phyloP scores from a whole-genome alignment of 2,797 vertebrate genomes.

The Cephalopachus bancanus region DNA sequence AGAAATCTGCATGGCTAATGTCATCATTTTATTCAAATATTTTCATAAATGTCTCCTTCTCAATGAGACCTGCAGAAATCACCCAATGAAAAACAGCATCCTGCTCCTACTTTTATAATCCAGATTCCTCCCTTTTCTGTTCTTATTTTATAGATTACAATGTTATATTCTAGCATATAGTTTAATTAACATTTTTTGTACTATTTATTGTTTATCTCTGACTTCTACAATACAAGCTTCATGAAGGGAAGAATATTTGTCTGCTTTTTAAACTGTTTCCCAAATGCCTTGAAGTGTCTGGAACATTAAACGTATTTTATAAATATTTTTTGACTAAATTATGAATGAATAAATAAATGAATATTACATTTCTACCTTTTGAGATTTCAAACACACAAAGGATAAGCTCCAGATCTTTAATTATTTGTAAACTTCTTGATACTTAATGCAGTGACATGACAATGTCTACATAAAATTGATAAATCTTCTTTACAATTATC shows the following conservation, averaged over 20 bases:
- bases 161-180: background rate
- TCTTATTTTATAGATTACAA: background rate
- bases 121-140: background rate
- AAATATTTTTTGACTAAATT: slow-evolving; percentile 20
- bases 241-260: background rate
- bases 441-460: background rate
- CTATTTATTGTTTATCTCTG: background rate
- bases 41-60: background rate
- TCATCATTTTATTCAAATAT: background rate
- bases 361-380: background rate
- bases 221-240: background rate
- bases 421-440: slow-evolving; percentile 21
- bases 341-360: background rate
- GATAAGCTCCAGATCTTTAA: background rate
- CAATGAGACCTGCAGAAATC: too few relatives aligned
- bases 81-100: background rate
- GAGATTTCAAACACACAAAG: background rate
- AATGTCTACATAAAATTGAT: background rate
- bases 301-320: background rate
- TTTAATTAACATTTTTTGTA: background rate
- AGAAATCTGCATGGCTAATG: background rate
- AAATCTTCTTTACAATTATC: slow-evolving; percentile 27
- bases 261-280: background rate
- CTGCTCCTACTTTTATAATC: background rate
- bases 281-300: background rate